Base-by-base conservation (phyloP, 2,113 vertebrate species). In the Microcebus murinus region DNA sequence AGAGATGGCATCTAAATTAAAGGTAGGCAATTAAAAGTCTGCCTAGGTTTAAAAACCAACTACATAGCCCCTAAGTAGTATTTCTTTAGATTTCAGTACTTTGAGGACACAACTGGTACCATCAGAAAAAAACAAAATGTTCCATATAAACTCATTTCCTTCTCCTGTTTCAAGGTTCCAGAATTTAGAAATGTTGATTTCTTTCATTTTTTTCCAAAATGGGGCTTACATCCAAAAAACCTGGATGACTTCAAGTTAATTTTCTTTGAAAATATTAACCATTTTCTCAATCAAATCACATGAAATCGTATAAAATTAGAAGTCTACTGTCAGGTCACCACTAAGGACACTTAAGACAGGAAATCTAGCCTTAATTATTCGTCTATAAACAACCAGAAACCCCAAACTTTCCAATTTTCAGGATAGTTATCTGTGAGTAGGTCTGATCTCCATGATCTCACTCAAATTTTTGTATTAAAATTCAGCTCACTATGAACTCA, bases 401-500 rank as follows among this genome's bases (percentile, higher is more conserved):
- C 87, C 88, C 34, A 50, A 82, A 83, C 21, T 63, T 76, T 76
- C 36, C 13, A 34, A 63, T 70, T 94, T 96, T 90, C 96, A 93
- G 93, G 59, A 70, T 1, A 61, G 84, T 5, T 63, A 88, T 80
- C 31, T 84, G 89, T 89, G 93, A 90, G 85, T 59, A 7, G 45
- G 87, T 95, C 83, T 63, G 74, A 90, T 70, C 79, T 68, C 57
- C 25, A 29, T 11, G 59, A 8, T 95, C 86, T 65, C 84, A 89
- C 93, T 84, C 91, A 39, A 90, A 94, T 36, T 95, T 96, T 87
- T 34, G 59, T 81, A 90, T 92, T 52, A 39, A 76, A 91, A 77
- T 70, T 68, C 93, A 92, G 97, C 67, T 94, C 48, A 73, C 82
- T 92, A 86, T 63, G 87, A 95, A 96, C 81, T 91, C 71, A 70